Conservation (phyloP, 92 coral and sea anemone genomes). For the Umimayanthus chanpuru region DNA sequence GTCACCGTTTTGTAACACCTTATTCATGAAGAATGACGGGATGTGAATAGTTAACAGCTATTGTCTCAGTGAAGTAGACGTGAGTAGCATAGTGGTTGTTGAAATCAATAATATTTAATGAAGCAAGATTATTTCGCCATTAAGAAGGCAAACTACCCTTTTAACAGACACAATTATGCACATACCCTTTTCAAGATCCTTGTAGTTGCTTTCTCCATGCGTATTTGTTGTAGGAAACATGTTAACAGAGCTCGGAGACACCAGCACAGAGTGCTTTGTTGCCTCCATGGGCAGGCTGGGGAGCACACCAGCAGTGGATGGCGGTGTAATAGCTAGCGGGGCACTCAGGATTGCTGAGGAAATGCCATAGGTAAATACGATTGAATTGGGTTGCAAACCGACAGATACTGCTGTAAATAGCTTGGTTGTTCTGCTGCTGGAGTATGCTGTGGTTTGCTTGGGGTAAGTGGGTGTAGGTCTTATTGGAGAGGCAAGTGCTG, state of each 20-base stretch:
- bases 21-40: no score
- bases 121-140: no score
- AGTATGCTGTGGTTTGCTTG: not conserved
- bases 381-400: not conserved
- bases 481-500: not conserved
- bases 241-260: not conserved
- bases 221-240: not conserved
- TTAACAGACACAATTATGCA: no score
- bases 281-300: not conserved
- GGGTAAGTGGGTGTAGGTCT: not conserved
- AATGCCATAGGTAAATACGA: not conserved
- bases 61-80: no score
- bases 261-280: not conserved
- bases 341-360: not conserved
- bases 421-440: not conserved
- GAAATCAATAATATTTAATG: no score
- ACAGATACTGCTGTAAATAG: not conserved
- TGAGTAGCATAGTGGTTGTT: no score
- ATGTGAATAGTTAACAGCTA: no score
- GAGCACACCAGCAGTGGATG: not conserved
- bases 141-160: no score
- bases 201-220: not conserved
- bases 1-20: no score
- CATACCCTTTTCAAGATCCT: not conserved
- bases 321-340: not conserved